Base-by-base conservation (phyloP, 1,140 invertebrate genomes). In the Drosophila kepulauana region DNA sequence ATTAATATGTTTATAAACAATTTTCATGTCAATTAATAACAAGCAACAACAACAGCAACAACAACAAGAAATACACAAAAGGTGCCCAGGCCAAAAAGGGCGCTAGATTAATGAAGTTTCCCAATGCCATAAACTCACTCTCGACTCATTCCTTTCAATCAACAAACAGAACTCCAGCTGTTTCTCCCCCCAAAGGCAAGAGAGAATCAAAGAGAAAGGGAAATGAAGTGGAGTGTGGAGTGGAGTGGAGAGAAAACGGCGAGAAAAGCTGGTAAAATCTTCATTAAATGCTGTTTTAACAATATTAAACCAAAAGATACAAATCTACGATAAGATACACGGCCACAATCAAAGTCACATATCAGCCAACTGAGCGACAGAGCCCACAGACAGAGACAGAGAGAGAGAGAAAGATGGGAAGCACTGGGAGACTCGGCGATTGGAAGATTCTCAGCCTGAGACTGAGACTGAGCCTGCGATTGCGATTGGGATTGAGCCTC, bases 1-100 rank as follows among this genome's bases (percentile, higher is more conserved):
- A 89, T 89, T 89, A 89, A 89, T 90, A 89, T 89, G 85, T 90
- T 89, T 89, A 89, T 89, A 89, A 89, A 81, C 86, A 89, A 75
- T 81, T 89, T 68, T 70, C 81, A 81, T 81, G 85, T 89, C 85
- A 89, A 89, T 89, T 89, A 89, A 89, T 89, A 90, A 85, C 56
- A 75, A 52, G 52, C 30, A 67, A 43, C 35, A 33, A 58, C 43
- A 67, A 68, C 49, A 43, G 16, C 16, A 16, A 59, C 52, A 52
- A 58, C 43, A 67, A 68, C 49, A 33, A 62, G 46, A 25, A 48
- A 62, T 25, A 41, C 35, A 51, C 30, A 63, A 33, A 52, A 30
- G 10, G 33, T 15, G 28, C 11, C n/a, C 2, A n/a, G 11, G 15
- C 59, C 10, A 33, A 76, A 81, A 81, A 78, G 84, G 82, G 82